Evolutionary conservation across 37 sponge, comb jelly and placozoan species (phyloP).

Genomic region (Eunapius fragilis): DNA sequence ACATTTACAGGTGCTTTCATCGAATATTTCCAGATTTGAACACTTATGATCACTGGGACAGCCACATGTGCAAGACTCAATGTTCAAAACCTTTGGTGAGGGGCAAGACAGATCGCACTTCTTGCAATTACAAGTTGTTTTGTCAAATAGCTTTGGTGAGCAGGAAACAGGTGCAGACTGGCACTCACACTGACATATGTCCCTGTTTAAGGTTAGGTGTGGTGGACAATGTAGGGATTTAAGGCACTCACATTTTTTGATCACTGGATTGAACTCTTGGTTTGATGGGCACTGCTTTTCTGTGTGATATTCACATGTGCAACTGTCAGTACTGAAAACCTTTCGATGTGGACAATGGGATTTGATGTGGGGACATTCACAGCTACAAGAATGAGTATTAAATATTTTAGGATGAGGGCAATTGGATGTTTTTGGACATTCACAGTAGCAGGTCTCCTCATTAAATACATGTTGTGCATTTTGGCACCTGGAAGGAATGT

Average conservation of each 20-base stretch:
- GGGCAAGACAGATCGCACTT: neutral
- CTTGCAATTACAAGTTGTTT: neutral
- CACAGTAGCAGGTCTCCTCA: neutral
- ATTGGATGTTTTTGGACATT: neutral
- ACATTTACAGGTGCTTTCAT: neutral
- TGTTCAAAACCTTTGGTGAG: neutral
- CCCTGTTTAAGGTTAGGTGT: neutral
- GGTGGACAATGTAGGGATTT: neutral
- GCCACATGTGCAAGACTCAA: neutral
- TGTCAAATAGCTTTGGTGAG: neutral
- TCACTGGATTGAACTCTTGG: neutral
- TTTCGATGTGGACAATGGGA: neutral
- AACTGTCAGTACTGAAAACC: neutral
- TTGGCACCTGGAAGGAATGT: neutral
- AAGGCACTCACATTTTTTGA: neutral
- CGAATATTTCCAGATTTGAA: neutral
- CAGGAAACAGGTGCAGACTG: neutral
- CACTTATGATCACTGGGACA: neutral
- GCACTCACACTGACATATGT: slow-evolving; percentile 9
- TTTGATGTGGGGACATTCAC: slow-evolving; percentile 1
- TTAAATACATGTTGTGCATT: neutral
- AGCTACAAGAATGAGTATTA: neutral
- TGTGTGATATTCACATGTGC: slow-evolving; percentile 1
- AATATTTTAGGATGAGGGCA: neutral
- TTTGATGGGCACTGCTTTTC: neutral